These are phyloP conservation scores for Odobenus rosmarus DNA, from an alignment of 2,113 vertebrate genomes.

Conservation along the genomic window DNA sequence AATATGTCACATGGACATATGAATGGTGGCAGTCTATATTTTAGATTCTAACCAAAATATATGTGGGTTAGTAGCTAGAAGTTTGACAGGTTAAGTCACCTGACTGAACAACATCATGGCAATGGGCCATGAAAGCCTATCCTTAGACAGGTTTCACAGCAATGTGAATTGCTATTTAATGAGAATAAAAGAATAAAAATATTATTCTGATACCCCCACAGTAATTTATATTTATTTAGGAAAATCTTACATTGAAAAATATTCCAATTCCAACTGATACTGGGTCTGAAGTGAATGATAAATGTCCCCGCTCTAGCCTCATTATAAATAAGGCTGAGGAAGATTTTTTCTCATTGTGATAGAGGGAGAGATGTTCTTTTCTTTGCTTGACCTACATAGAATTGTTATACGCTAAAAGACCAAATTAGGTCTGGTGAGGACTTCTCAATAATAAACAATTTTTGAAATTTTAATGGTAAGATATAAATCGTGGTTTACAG, in stretches of 20 bases:
- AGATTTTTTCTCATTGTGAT: neutral
- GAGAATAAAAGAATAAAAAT: neutral
- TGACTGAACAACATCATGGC: neutral
- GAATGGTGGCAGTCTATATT: neutral
- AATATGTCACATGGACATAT: neutral
- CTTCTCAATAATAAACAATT: neutral
- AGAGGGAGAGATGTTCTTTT: neutral
- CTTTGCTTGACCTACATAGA: neutral
- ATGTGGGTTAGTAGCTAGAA: neutral
- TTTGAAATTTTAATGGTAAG: neutral
- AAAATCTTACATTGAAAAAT: neutral
- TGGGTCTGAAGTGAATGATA: neutral
- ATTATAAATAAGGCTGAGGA: neutral
- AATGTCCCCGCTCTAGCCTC: neutral
- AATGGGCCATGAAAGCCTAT: neutral
- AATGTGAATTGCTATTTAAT: neutral
- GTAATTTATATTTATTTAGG: neutral
- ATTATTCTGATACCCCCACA: neutral
- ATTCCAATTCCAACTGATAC: neutral
- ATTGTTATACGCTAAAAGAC: too few species aligned
- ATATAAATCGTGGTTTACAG: neutral
- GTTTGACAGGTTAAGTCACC: neutral
- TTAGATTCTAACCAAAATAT: neutral
- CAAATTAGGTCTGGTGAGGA: neutral
- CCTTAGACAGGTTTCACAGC: neutral